Percentiles rank a stretch among this genome's conserved stretches.
Conservation (phyloP, 2,113 vertebrate species). For the Carlito syrichta region DNA sequence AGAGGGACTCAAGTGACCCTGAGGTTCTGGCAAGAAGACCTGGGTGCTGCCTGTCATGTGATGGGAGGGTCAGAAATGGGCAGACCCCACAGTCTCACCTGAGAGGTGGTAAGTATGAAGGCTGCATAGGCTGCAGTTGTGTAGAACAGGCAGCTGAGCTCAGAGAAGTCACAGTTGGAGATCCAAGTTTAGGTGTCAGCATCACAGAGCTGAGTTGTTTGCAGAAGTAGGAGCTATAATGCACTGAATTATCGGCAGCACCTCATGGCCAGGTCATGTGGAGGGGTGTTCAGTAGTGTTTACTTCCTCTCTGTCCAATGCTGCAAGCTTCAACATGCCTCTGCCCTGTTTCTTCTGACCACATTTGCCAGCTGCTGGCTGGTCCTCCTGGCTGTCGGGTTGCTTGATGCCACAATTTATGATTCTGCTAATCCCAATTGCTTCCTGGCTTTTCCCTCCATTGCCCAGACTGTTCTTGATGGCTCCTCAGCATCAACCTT, state of each 20-base stretch:
- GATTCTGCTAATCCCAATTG: not conserved
- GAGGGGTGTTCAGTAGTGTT: accelerated
- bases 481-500: too few relatives aligned
- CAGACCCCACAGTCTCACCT: accelerated
- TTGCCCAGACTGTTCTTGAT: not conserved
- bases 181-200: too few relatives aligned
- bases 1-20: not conserved
- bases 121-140: not conserved
- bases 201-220: not conserved
- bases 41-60: not conserved
- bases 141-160: not conserved
- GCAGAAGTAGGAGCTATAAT: too few relatives aligned
- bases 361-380: not conserved
- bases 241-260: too few relatives aligned
- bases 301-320: not conserved
- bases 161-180: not conserved
- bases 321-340: accelerated
- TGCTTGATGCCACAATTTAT: not conserved
- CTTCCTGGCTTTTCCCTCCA: not conserved
- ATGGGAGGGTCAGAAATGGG: not conserved
- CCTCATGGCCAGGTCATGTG: accelerated
- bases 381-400: not conserved
- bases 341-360: not conserved
- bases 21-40: not conserved
- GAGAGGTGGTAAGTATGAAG: not conserved